A percentile compares a stretch with the other conserved stretches of the same genome.
These are phyloP conservation scores for Gymnothorax javanicus DNA, from an alignment of 2,797 vertebrate species.

Conservation along the genomic window DNA sequence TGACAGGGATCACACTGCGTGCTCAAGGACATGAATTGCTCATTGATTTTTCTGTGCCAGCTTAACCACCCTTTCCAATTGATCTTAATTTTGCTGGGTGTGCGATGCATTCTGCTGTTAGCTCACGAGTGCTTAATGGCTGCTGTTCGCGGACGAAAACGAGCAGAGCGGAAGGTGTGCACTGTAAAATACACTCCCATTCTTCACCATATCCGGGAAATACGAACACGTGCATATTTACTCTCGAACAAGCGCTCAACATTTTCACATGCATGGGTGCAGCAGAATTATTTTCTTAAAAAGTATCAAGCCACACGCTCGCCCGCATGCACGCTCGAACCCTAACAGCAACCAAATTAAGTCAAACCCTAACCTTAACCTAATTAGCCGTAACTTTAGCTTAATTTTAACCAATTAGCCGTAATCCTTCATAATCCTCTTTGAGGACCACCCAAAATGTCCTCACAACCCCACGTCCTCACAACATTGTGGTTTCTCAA, in stretches of 20 bases:
- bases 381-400: too few species aligned
- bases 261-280: not conserved
- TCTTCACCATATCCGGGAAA: conserved; percentile 48
- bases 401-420: too few species aligned
- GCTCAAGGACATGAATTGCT: conserved; percentile 85
- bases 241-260: conserved; percentile 48
- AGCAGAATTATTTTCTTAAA: not conserved
- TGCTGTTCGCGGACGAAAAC: conserved; percentile 55
- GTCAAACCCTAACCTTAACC: too few species aligned
- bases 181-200: conserved; percentile 52
- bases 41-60: conserved; percentile 81
- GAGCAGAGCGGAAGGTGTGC: conserved; percentile 42
- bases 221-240: conserved; percentile 45
- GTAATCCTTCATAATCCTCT: too few species aligned
- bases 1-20: conserved; percentile 79
- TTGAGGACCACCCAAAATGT: too few species aligned
- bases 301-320: not conserved
- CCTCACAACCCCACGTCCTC: too few species aligned
- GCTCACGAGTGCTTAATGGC: conserved; percentile 74
- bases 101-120: conserved; percentile 79
- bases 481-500: too few species aligned
- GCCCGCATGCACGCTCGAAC: not conserved
- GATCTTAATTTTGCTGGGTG: conserved; percentile 81
- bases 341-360: too few species aligned
- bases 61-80: conserved; percentile 85